These are phyloP conservation scores for Caenorhabditis plicata DNA, from an alignment of 2,888 invertebrate species.

Conservation along the genomic window DNA sequence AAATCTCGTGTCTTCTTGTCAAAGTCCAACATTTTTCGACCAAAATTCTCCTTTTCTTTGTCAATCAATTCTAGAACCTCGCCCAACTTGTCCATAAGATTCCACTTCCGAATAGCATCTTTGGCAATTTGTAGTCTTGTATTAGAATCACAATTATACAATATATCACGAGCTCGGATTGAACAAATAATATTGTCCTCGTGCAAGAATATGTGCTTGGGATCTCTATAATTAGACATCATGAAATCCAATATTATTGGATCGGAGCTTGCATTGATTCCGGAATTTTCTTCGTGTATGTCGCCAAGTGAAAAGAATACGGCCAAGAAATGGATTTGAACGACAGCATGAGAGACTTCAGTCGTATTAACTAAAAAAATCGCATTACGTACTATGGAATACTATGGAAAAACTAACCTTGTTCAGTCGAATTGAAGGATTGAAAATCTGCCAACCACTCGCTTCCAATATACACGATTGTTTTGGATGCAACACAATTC, in stretches of 20 bases:
- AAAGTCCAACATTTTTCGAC: constrained; percentile 7
- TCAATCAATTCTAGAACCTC: constrained; percentile 16
- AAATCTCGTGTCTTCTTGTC: constrained; percentile 11
- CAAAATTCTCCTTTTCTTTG: constrained; percentile 12
- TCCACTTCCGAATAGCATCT: constrained; percentile 11
- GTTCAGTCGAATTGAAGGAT: constrained; percentile 10
- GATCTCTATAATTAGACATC: constrained; percentile 10
- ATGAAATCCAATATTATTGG: constrained; percentile 20
- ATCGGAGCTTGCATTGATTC: constrained; percentile 10
- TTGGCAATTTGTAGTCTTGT: constrained; percentile 14
- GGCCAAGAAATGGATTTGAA: constrained; percentile 22
- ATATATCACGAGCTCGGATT: constrained; percentile 13
- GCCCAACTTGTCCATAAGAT: constrained; percentile 7
- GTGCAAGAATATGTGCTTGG: constrained; percentile 11
- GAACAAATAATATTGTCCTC: constrained; percentile 10
- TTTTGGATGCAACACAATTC: no score
- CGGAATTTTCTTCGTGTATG: constrained; percentile 17
- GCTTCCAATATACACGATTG: no score
- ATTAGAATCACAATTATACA: constrained; percentile 9
- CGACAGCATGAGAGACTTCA: constrained; percentile 10
- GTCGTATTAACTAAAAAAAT: constrained; percentile 12
- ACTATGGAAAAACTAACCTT: constrained; percentile 13
- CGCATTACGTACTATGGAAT: constrained; percentile 14
- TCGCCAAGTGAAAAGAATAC: constrained; percentile 14
- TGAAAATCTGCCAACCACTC: constrained; percentile 3